Evolutionary conservation across 1,140 invertebrate species (phyloP).

Genomic region (Brachionus asplanchnoidis): DNA sequence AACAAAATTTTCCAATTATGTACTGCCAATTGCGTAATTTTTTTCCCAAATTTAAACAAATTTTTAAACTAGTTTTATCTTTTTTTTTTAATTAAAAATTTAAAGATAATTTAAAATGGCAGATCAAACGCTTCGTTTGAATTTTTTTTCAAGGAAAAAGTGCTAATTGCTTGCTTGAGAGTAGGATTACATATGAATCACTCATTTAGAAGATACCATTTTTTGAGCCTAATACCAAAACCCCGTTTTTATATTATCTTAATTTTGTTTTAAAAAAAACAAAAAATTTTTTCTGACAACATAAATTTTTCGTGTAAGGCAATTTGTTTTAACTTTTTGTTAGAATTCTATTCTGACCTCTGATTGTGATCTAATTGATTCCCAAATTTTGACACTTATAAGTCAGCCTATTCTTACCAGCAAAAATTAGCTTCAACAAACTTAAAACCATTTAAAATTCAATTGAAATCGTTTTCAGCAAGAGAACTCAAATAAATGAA

Average conservation of each 20-base stretch:
- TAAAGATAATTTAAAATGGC: neutral
- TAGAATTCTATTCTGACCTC: neutral
- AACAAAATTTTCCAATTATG: neutral
- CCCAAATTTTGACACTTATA: neutral
- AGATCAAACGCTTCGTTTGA: neutral
- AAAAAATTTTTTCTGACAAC: too few relatives aligned
- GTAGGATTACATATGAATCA: neutral
- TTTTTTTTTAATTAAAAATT: neutral
- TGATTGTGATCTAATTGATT: neutral
- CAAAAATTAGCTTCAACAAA: neutral
- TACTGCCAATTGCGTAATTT: neutral
- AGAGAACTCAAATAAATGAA: neutral
- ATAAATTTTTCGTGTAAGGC: neutral
- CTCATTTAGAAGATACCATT: neutral
- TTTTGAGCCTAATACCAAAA: neutral
- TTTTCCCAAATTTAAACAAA: neutral
- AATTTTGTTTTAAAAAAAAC: neutral
- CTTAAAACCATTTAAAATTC: neutral
- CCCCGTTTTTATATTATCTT: neutral
- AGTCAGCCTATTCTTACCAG: neutral
- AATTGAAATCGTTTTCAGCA: neutral
- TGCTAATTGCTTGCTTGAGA: neutral
- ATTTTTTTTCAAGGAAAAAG: neutral
- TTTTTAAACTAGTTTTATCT: neutral
- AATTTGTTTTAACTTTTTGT: neutral